Evolutionary conservation across 2,797 vertebrate genomes (phyloP), one percentile per base, ranked within the genome.

Genomic region (Pseudomugil gertrudae): DNA sequence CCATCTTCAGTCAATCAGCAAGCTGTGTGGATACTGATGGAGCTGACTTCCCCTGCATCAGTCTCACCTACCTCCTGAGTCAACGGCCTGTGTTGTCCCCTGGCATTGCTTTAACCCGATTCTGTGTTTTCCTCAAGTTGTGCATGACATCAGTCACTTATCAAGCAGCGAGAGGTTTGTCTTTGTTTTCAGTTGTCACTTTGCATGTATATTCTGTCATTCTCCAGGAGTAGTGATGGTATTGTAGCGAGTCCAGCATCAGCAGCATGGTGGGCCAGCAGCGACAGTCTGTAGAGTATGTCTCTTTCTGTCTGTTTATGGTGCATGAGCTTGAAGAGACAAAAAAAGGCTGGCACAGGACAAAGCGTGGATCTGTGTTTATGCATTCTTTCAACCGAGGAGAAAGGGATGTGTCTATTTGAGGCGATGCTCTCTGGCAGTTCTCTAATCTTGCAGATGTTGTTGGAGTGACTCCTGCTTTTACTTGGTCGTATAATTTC

Each of bases 1-100:
- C 73, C 85, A 78, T 73, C 78, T 83, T 86, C 85, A 90, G 89
- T 64, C 90, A 92, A 80, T 89, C 89, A 89, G 89, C 90, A 87
- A 92, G 84, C 87, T 86, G 84, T 89, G 84, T 76, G 84, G 82
- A 89, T 80, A 71, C 84, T 78, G 83, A 86, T 85, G 76, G 80
- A 87, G 83, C 79, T 69, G 48, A 29, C 56, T 78, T 62, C 63
- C 71, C 75, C 79, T 69, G 79, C 83, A 87, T 87, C 83, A 80
- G 75, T 83, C 59, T 63, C 51, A 30, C 69, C 43, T 71, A 52
- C 74, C 63, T 74, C 66, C 73, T 47, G 51, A 81, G 66, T 79
- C 81, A 72, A 73, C 69, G 57, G 47, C 63, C 60, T 67, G 77
- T 80, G 77, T 80, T 68, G 70, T 79, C 66, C 67, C 68, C 75